phyloP scores from a whole-genome alignment of 2,797 vertebrate species.

The Sebastes minor region DNA sequence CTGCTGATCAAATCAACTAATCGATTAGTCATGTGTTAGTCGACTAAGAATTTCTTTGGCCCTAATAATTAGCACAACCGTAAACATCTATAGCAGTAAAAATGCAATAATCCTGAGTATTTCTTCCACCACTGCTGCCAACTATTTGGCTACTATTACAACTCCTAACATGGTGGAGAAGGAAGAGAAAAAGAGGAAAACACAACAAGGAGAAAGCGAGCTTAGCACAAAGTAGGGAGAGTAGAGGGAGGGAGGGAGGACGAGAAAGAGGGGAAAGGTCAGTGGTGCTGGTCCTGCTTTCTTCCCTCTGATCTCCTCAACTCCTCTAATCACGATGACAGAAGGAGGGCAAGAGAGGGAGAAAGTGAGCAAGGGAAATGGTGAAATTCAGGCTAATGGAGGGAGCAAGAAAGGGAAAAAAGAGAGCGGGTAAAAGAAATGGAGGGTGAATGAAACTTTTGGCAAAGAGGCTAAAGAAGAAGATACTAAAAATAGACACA shows the following conservation, averaged over 20 bases:
- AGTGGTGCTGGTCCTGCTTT: slow-evolving; percentile 49
- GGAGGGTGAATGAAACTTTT: slow-evolving; percentile 6
- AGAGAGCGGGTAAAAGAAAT: not conserved
- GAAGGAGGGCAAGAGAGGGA: slow-evolving; percentile 64
- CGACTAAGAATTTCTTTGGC: too few relatives aligned
- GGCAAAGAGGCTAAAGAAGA: not conserved
- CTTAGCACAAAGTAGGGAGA: slow-evolving; percentile 19
- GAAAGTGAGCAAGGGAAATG: slow-evolving; percentile 38
- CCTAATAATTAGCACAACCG: too few relatives aligned
- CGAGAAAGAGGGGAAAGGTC: slow-evolving; percentile 60
- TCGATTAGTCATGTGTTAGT: too few relatives aligned
- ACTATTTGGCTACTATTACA: not conserved
- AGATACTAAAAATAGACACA: slow-evolving; percentile 34
- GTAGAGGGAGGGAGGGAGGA: slow-evolving; percentile 7
- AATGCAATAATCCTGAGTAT: too few relatives aligned
- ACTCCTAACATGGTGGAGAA: not conserved
- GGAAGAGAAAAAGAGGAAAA: slow-evolving; percentile 1
- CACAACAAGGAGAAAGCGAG: slow-evolving; percentile 19
- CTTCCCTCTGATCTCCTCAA: slow-evolving; percentile 67
- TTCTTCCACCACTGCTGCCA: too few relatives aligned
- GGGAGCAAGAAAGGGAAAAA: not conserved
- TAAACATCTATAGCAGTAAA: too few relatives aligned
- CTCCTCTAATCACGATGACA: slow-evolving; percentile 71
- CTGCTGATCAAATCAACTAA: too few relatives aligned
- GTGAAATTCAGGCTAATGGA: slow-evolving; percentile 24